phyloP scores from a whole-genome alignment of 1,140 invertebrate species.

The Drosophila oshimai region DNA sequence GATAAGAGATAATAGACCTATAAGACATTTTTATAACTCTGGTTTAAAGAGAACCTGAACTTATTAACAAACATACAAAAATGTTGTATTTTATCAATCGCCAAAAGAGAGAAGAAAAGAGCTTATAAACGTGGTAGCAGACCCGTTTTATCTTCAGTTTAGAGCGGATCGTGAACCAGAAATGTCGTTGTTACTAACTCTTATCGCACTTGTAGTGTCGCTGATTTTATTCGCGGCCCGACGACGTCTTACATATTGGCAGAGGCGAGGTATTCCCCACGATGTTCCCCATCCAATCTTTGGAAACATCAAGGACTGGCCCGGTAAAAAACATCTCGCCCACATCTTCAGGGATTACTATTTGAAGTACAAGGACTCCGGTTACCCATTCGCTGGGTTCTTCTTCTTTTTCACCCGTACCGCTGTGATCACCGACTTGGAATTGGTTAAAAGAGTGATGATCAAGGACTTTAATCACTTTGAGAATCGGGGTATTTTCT shows the following conservation, averaged over 20 bases:
- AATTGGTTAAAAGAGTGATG: constrained; percentile 85
- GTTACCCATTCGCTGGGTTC: constrained; percentile 59
- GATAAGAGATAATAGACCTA: too few relatives aligned
- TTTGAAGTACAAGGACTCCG: constrained; percentile 39
- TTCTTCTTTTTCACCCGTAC: constrained; percentile 55
- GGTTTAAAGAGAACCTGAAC: too few relatives aligned
- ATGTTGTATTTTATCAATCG: background rate
- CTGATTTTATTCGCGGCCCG: constrained; percentile 40
- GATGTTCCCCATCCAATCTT: constrained; percentile 35
- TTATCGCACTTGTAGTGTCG: constrained; percentile 29
- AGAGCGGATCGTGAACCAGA: background rate
- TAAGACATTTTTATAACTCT: too few relatives aligned
- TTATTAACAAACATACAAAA: too few relatives aligned
- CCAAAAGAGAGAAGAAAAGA: background rate
- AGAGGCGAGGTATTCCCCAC: constrained; percentile 52
- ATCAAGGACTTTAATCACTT: constrained; percentile 85
- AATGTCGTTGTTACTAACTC: constrained; percentile 46
- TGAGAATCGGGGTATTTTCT: constrained; percentile 82
- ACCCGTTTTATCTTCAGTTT: constrained; percentile 12
- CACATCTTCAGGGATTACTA: constrained; percentile 57
- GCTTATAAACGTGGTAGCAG: constrained; percentile 7
- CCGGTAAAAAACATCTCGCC: constrained; percentile 74
- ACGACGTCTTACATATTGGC: constrained; percentile 66
- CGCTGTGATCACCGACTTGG: constrained; percentile 83
- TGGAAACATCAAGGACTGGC: constrained; percentile 70